These are phyloP conservation scores for Neotragus pygmaeus DNA, from an alignment of 2,113 vertebrate genomes.

Conservation along the genomic window DNA sequence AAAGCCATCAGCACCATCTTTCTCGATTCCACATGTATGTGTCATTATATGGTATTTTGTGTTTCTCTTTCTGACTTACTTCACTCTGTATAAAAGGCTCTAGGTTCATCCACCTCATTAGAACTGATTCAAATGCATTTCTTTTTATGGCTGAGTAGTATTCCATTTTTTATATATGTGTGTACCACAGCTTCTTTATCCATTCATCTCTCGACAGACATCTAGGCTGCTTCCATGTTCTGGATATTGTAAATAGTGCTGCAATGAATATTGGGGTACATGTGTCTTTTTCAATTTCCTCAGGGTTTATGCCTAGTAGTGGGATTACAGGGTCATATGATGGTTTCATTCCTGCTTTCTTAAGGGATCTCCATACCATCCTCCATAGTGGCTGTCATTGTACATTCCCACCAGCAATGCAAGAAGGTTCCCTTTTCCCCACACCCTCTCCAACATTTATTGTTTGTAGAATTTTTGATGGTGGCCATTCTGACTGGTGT, in stretches of 20 bases:
- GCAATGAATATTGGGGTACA: neutral
- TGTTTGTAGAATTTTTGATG: neutral
- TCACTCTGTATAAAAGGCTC: neutral
- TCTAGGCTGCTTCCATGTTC: neutral
- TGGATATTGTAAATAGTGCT: neutral
- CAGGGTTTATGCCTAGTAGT: neutral
- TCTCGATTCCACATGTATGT: neutral
- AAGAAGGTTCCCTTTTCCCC: neutral
- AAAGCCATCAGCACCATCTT: neutral
- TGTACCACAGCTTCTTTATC: neutral
- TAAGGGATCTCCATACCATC: too few species aligned
- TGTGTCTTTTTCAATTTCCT: neutral
- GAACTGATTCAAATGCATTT: neutral
- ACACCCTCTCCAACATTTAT: neutral
- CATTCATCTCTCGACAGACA: rapidly evolving
- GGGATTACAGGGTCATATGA: neutral
- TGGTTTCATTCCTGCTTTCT: too few species aligned
- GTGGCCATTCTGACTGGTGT: neutral
- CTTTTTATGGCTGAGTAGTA: neutral
- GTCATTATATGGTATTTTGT: neutral
- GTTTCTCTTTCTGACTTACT: neutral
- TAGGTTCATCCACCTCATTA: neutral
- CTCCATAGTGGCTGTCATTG: neutral
- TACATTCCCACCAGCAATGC: neutral
- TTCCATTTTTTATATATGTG: too few species aligned